phyloP scores from a whole-genome alignment of 2,797 vertebrate species.

The Xiphorhynchus erythropygius region DNA sequence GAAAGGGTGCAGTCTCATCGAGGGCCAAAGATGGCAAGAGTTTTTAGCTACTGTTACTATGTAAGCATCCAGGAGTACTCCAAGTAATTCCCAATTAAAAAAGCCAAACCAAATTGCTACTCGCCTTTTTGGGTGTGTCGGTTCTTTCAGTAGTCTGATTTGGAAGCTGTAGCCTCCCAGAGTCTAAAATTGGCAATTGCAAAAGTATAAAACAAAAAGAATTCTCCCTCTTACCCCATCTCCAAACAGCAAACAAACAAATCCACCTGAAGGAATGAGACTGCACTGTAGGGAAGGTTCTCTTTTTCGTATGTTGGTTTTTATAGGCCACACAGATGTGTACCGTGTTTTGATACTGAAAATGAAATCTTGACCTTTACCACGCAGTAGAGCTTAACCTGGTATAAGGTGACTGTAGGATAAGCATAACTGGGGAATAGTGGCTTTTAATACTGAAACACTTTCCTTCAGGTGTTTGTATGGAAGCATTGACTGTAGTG shows the following conservation, averaged over 20 bases:
- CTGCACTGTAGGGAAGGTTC: neutral
- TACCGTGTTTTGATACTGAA: neutral
- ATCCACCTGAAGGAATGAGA: neutral
- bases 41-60: conserved; percentile 57
- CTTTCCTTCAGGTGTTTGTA: neutral
- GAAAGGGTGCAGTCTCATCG: conserved; percentile 29
- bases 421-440: neutral
- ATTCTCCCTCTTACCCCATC: accelerated
- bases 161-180: neutral
- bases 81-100: neutral
- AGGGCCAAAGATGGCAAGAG: conserved; percentile 10
- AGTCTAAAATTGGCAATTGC: neutral
- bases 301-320: accelerated
- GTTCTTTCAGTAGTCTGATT: neutral
- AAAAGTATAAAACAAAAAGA: neutral
- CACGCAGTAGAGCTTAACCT: neutral
- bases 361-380: neutral
- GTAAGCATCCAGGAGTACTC: conserved; percentile 16
- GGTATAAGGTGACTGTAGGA: neutral
- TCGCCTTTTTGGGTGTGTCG: neutral
- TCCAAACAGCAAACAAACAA: neutral
- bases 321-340: accelerated
- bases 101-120: neutral
- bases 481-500: neutral
- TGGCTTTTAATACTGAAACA: neutral